Evolutionary conservation across 2,797 vertebrate genomes (phyloP), one percentile per base, ranked within the genome.

Genomic region (Esox lucius): DNA sequence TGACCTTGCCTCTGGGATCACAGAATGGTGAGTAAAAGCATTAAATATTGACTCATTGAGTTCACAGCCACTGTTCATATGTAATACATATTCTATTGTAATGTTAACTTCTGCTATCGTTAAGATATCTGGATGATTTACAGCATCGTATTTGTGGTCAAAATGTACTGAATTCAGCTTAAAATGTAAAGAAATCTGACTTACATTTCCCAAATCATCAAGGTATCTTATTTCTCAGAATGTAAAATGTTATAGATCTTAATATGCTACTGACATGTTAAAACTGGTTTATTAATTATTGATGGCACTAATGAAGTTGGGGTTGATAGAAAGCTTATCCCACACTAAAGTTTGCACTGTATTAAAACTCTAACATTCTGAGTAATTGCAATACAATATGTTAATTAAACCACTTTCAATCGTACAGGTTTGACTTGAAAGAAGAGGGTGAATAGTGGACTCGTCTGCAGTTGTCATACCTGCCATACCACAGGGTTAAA

Each of bases 11-110:
- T 84, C 95, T 73, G 96, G 95, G 15, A 86, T 93, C 19, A 92
- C 94, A 82, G 92, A 95, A 75, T 98, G 97, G 96, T 98, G 84
- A 95, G 96, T 90, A n/a, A 19, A n/a, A 66, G 5, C 46, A 51
- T 39, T 56, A 71, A 69, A 72, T 19, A 22, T 56, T 22, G 19
- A 56, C 19, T 3, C 19, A 56, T 19, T 9, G 6, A 35, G 35
- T 39, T 7, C 35, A 39, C 35, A 39, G 35, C 3, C 35, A 39
- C 35, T 3, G 35, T 39, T 39, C 35, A n/a, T 39, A 39, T 39
- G 35, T 39, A n/a, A n/a, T n/a, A n/a, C n/a, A n/a, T n/a, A n/a
- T n/a, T n/a, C 7, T 39, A 39, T 35, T 39, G 3, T 39, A 39
- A 3, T 39, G 35, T 39, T 39, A 39, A 39, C 35, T 39, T 39